Percentiles rank a stretch among this genome's conserved stretches.
phyloP scores from a whole-genome alignment of 2,888 invertebrate species.

The Apeira syringaria region DNA sequence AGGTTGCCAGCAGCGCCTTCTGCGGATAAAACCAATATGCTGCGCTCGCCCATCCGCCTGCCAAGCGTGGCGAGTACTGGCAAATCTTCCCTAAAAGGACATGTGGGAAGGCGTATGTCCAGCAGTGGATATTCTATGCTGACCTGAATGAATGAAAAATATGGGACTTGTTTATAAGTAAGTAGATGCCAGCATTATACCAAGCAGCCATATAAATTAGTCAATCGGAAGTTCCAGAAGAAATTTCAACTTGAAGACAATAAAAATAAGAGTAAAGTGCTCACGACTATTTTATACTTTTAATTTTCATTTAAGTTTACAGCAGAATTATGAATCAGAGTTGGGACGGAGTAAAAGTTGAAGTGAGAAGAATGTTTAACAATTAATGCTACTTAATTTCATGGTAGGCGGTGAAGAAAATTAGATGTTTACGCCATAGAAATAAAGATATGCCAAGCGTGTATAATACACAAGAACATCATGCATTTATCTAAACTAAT shows the following conservation, averaged over 20 bases:
- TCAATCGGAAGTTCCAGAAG: conserved; percentile 38
- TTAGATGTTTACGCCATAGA: no score
- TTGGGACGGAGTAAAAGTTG: conserved; percentile 62
- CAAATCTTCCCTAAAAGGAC: no score
- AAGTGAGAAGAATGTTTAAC: conserved; percentile 40
- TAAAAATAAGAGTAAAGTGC: conserved; percentile 56
- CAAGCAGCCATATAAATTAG: conserved; percentile 31
- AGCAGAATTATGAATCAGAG: conserved; percentile 67
- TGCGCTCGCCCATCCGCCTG: no score
- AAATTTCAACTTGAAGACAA: conserved; percentile 49
- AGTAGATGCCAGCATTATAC: conserved; percentile 1
- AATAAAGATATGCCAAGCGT: no score
- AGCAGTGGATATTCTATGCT: no score
- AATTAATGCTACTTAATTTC: conserved; percentile 24
- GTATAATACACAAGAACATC: no score
- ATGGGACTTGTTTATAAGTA: conserved; percentile 1
- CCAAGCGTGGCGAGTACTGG: no score
- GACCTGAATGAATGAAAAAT: no score
- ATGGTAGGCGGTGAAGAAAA: conserved; percentile 19
- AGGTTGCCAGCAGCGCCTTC: no score
- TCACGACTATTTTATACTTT: conserved; percentile 66
- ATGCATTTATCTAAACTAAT: no score
- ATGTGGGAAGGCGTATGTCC: no score
- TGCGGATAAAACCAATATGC: no score
- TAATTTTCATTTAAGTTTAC: conserved; percentile 70